phyloP scores from a whole-genome alignment of 2,888 invertebrate species.

The Spodoptera exigua region DNA sequence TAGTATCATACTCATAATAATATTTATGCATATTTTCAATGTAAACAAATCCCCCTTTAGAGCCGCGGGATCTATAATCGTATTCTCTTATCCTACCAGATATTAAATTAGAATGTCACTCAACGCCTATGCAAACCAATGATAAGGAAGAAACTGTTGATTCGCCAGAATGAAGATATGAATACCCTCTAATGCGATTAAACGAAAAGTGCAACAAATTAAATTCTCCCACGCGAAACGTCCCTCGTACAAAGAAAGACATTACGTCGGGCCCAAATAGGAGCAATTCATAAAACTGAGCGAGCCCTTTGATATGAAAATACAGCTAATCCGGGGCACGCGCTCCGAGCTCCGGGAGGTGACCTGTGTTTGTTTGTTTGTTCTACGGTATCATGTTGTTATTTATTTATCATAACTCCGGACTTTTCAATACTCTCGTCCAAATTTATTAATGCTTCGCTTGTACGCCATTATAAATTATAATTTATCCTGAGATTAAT shows the following conservation, averaged over 20 bases:
- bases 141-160: slow-evolving; percentile 70
- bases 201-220: slow-evolving; percentile 84
- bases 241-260: slow-evolving; percentile 82
- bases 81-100: slow-evolving; percentile 37
- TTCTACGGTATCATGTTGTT: slow-evolving; percentile 76
- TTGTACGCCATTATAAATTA: slow-evolving; percentile 78
- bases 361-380: slow-evolving; percentile 78
- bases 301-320: slow-evolving; percentile 87
- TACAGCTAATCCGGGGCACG: slow-evolving; percentile 86
- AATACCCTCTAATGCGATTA: slow-evolving; percentile 79
- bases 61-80: slow-evolving; percentile 18
- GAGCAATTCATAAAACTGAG: slow-evolving; percentile 86
- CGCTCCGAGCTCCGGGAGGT: slow-evolving; percentile 78
- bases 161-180: slow-evolving; percentile 72
- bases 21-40: too few species aligned
- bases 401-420: slow-evolving; percentile 82
- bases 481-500: slow-evolving; percentile 81
- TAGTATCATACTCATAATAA: too few species aligned
- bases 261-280: slow-evolving; percentile 78
- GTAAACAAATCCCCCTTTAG: slow-evolving; percentile 9
- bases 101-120: slow-evolving; percentile 60
- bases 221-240: slow-evolving; percentile 86
- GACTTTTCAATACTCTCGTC: slow-evolving; percentile 81
- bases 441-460: slow-evolving; percentile 78
- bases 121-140: slow-evolving; percentile 69